Percentiles rank a stretch among this genome's conserved stretches.
These are phyloP conservation scores for Drosophila lacertosa DNA, from an alignment of 1,140 invertebrate genomes.

Conservation along the genomic window DNA sequence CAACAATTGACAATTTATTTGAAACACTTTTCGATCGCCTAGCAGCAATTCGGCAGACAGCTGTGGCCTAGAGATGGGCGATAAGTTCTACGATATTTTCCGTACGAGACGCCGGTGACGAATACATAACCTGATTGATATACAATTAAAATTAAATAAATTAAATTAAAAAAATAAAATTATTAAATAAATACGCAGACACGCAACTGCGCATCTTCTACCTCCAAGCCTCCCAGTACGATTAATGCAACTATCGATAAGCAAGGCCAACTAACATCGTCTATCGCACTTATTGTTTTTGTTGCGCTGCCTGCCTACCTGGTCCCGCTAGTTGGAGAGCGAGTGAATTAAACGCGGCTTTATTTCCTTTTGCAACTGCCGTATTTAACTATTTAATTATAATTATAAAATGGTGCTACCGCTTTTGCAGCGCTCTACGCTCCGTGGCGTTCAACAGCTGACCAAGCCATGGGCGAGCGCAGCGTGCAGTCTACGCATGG, in stretches of 20 bases:
- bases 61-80: constrained; percentile 35
- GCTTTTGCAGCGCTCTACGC: constrained; percentile 64
- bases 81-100: constrained; percentile 4
- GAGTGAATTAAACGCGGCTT: constrained; percentile 42
- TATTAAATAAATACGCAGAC: no score
- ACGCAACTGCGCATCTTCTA: background rate
- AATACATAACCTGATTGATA: background rate
- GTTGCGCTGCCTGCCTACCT: constrained; percentile 34
- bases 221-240: background rate
- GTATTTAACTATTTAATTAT: constrained; percentile 27
- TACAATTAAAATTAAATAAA: background rate
- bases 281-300: constrained; percentile 41
- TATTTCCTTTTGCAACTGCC: constrained; percentile 21
- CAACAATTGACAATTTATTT: constrained; percentile 31
- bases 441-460: constrained; percentile 69
- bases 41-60: constrained; percentile 42
- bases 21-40: constrained; percentile 30
- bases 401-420: constrained; percentile 69
- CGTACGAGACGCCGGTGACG: background rate
- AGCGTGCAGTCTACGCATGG: constrained; percentile 62
- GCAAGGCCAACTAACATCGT: constrained; percentile 10
- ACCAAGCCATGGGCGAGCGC: constrained; percentile 62
- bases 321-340: constrained; percentile 18
- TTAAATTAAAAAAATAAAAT: background rate
- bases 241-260: constrained; percentile 17